Evolutionary conservation across 1,140 invertebrate genomes (phyloP).

Genomic region (Heliconius himera): DNA sequence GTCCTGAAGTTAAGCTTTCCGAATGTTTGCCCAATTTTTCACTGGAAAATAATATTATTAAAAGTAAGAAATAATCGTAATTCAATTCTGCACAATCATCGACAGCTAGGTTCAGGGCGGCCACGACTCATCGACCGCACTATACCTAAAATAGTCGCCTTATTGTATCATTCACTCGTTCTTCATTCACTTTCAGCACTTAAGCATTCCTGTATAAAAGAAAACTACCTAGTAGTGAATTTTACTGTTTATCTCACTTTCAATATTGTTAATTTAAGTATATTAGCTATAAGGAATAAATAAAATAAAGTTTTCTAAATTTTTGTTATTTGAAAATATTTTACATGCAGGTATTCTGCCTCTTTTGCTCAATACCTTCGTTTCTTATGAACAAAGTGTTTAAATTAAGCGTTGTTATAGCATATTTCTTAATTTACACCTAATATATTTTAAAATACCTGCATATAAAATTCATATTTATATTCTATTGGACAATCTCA

Average conservation of each 20-base stretch:
- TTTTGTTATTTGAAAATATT: constrained; percentile 2
- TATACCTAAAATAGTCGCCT: neutral
- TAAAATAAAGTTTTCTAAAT: neutral
- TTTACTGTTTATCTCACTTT: constrained; percentile 69
- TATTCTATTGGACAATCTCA: neutral
- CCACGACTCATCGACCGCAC: neutral
- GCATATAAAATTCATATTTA: constrained; percentile 14
- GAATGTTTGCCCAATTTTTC: too few species aligned
- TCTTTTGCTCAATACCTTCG: constrained; percentile 26
- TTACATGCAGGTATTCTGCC: constrained; percentile 32
- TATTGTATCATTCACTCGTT: constrained; percentile 17
- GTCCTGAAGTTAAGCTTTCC: too few species aligned
- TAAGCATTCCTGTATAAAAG: constrained; percentile 65
- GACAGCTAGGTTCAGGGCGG: too few species aligned
- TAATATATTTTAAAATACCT: constrained; percentile 18
- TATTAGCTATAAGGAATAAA: constrained; percentile 46
- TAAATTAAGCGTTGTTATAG: constrained; percentile 1
- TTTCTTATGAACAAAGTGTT: constrained; percentile 3
- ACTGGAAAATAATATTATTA: too few species aligned
- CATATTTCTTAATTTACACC: neutral
- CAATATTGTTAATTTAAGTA: constrained; percentile 62
- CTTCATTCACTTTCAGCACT: constrained; percentile 39
- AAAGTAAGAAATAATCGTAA: too few species aligned
- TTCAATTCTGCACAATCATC: too few species aligned
- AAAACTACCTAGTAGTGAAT: constrained; percentile 53